phyloP scores from a whole-genome alignment of 2,888 invertebrate genomes.

The Parthenolecanium corni region DNA sequence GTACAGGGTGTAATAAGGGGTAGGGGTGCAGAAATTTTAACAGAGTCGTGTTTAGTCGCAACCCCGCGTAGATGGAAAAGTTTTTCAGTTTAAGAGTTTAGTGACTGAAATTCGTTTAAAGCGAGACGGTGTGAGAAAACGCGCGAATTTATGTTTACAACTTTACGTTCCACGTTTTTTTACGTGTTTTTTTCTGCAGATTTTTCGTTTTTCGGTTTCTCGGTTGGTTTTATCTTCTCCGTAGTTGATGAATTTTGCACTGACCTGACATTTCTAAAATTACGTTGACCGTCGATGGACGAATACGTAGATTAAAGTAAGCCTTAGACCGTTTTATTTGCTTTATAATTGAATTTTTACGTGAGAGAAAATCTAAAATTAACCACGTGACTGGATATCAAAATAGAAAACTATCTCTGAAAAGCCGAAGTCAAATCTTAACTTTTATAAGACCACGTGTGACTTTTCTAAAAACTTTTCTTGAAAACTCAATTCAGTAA shows the following conservation, averaged over 20 bases:
- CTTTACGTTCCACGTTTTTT: slow-evolving; percentile 7
- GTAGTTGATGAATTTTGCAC: neutral
- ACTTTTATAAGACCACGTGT: no score
- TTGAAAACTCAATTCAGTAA: no score
- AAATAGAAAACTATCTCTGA: no score
- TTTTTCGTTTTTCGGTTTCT: neutral
- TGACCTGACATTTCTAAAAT: slow-evolving; percentile 23
- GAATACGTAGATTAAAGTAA: no score
- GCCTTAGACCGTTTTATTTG: no score
- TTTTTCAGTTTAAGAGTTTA: slow-evolving; percentile 12
- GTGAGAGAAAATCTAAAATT: no score
- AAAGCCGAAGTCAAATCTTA: no score
- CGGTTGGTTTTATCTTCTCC: no score
- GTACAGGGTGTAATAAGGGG: slow-evolving; percentile 3
- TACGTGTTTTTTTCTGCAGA: slow-evolving; percentile 16
- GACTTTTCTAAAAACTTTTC: no score
- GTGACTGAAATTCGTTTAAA: slow-evolving; percentile 21
- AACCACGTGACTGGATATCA: no score
- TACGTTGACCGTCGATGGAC: slow-evolving; percentile 16
- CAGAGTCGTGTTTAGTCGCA: slow-evolving; percentile 21
- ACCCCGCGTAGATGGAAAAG: slow-evolving; percentile 3
- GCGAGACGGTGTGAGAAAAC: slow-evolving; percentile 21
- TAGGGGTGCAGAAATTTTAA: slow-evolving; percentile 20
- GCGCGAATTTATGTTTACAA: slow-evolving; percentile 15
- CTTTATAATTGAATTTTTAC: no score